phyloP scores from a whole-genome alignment of 2,797 vertebrate genomes.

The Coracias cyanogaster region DNA sequence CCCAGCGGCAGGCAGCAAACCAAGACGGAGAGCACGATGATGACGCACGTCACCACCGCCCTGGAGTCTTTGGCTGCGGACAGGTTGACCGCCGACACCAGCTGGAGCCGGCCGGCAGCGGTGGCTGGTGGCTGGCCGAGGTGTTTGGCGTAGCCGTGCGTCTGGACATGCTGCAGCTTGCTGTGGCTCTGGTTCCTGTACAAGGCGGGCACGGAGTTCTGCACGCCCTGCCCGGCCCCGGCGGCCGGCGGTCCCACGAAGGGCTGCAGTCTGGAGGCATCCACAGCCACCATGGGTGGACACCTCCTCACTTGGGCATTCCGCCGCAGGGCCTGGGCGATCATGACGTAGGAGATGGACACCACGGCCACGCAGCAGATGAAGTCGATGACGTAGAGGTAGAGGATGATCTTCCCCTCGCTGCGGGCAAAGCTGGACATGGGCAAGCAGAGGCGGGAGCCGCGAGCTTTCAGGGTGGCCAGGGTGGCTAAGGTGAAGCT shows the following conservation, averaged over 20 bases:
- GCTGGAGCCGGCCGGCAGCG: constrained; percentile 83
- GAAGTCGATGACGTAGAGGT: constrained; percentile 92
- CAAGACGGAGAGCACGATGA: constrained; percentile 92
- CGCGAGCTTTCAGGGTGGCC: constrained; percentile 86
- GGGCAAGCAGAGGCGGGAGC: constrained; percentile 90
- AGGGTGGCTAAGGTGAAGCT: constrained; percentile 93
- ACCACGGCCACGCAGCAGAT: constrained; percentile 92
- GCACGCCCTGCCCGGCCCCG: constrained; percentile 81
- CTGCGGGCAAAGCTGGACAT: constrained; percentile 86
- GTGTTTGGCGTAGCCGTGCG: constrained; percentile 80
- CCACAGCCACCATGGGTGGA: constrained; percentile 83
- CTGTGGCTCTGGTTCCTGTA: constrained; percentile 92
- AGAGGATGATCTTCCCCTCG: constrained; percentile 85
- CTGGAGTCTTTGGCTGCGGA: constrained; percentile 92
- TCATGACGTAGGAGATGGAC: constrained; percentile 92
- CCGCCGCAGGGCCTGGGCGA: constrained; percentile 89
- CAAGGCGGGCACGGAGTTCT: constrained; percentile 83
- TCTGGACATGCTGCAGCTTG: constrained; percentile 86
- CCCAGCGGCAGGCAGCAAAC: constrained; percentile 95
- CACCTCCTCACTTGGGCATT: constrained; percentile 90
- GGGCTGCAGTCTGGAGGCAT: constrained; percentile 83
- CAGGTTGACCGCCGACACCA: constrained; percentile 89
- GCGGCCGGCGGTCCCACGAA: constrained; percentile 74
- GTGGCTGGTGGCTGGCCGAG: constrained; percentile 72
- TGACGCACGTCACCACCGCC: constrained; percentile 91